A percentile compares a stretch with the other conserved stretches of the same genome.
Evolutionary conservation across 2,888 invertebrate genomes (phyloP).

Genomic region (Pammene aurita): DNA sequence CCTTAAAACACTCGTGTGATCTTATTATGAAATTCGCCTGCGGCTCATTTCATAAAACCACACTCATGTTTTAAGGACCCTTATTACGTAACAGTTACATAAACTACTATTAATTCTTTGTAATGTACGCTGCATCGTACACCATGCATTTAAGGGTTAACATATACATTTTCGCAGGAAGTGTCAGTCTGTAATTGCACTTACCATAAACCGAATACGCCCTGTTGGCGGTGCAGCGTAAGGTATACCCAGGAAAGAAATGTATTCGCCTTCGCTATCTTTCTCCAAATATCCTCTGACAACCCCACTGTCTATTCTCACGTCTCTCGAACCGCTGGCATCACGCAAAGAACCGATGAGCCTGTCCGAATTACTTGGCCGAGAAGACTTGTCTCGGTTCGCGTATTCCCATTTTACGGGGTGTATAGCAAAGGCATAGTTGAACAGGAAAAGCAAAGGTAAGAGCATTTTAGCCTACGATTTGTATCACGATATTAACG

Average conservation of each 20-base stretch:
- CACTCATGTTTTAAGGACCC: too few relatives aligned
- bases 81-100: too few relatives aligned
- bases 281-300: conserved; percentile 24
- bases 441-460: neutral
- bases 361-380: neutral
- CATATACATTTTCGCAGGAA: too few relatives aligned
- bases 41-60: too few relatives aligned
- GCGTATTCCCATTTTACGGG: neutral
- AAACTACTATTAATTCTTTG: too few relatives aligned
- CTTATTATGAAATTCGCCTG: too few relatives aligned
- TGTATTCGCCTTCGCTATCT: conserved; percentile 44
- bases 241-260: conserved; percentile 51
- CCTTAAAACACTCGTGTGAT: too few relatives aligned
- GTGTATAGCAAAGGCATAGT: neutral
- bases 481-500: too few relatives aligned
- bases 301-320: conserved; percentile 12
- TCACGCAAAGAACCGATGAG: conserved; percentile 2
- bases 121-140: too few relatives aligned
- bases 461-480: neutral
- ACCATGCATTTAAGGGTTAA: too few relatives aligned
- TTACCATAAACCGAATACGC: conserved; percentile 24
- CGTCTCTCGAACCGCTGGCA: conserved; percentile 1
- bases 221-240: conserved; percentile 45
- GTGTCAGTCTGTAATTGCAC: neutral
- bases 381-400: too few relatives aligned